Evolutionary conservation across 2,888 invertebrate species (phyloP).

Genomic region (Resseliella maxima): DNA sequence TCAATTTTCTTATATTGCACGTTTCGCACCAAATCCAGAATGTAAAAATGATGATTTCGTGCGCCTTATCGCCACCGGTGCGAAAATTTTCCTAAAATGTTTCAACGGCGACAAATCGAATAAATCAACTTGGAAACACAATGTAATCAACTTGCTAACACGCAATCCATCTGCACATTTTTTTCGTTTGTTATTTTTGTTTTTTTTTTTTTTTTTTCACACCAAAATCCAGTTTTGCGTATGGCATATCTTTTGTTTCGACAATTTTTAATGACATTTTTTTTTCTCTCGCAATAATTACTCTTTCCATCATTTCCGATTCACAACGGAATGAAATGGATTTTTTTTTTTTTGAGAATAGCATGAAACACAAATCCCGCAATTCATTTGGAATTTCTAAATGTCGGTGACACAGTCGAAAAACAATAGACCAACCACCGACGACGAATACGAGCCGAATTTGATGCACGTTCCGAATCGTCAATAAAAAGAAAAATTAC

Average conservation of each 20-base stretch:
- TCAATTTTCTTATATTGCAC: constrained; percentile 32
- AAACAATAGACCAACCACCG: background rate
- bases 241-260: background rate
- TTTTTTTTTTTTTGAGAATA: background rate
- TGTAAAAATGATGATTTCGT: background rate
- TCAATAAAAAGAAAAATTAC: background rate
- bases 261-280: background rate
- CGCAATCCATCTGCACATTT: background rate
- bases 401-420: background rate
- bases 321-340: background rate
- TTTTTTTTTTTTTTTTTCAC: background rate
- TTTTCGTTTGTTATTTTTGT: background rate
- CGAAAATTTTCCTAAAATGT: background rate
- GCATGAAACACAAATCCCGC: background rate
- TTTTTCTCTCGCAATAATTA: background rate
- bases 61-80: background rate
- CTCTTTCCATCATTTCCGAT: background rate
- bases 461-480: background rate
- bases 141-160: background rate
- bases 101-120: constrained; percentile 6
- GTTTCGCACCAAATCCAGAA: background rate
- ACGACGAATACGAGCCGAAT: background rate
- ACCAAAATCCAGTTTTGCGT: background rate
- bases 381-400: constrained; percentile 9
- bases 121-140: background rate